Evolutionary conservation across 2,113 vertebrate genomes (phyloP), one percentile per base, ranked within the genome.

Genomic region (Gambusia affinis): DNA sequence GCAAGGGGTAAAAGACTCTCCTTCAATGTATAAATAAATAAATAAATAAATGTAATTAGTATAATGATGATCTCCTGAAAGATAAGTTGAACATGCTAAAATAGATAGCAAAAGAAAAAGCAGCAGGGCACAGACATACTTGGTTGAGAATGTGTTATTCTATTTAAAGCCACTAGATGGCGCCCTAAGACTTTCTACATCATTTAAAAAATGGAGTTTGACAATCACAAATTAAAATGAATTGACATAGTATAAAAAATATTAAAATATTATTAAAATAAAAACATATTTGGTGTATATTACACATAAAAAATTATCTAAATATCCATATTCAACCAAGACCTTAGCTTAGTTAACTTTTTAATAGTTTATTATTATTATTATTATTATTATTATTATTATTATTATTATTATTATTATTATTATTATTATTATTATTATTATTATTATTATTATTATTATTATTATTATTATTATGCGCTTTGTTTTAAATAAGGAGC

Each of bases 91-190:
- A 54, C 17, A 54, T 54, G 17, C 19, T 22, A 54, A 54, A 17
- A 22, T 17, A 17, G 47, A 7, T 22, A 51, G 19, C 19, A 37
- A 37, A 37, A 6, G 7, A 54, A 54, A 54, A 54, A 37, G 10
- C 8, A 37, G 35, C 10, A 37, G 47, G 19, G 19, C 6, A 51
- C 47, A 51, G 19, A 19, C 39, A 42, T 15, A 19, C 12, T 47
- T 15, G 15, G 44, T 47, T 39, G 37, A 42, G 14, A 3, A 15
- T 42, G 4, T 35, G 39, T 42, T 15, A 1, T 42, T 65, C 67
- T 30, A n/a, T 29, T 27, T 51, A 7, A 12, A 24, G 4, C 64
- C 84, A 74, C 64, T 76, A 7, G 79, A 47, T 69, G 79, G 28
- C 14, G 28, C 66, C 22, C 17, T 74, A 2, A 6, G 44, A 51